Base-by-base conservation (phyloP, 2,797 vertebrate genomes). In the Dromococcyx pavoninus region DNA sequence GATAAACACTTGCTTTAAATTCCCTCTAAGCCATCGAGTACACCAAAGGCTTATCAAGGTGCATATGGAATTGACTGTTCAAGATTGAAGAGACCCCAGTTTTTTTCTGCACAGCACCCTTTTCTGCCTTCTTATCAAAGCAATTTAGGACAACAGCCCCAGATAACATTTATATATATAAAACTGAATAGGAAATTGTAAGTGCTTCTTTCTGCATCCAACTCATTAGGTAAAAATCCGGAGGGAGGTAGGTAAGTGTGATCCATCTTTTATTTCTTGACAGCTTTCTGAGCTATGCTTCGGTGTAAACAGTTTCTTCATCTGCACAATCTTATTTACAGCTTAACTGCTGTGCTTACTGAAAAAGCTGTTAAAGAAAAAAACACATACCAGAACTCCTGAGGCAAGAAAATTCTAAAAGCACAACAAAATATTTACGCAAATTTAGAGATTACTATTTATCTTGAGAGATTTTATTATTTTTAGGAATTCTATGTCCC, bases 1-100 rank as follows among this genome's bases (percentile, higher is more conserved):
- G 58, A 86, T 50, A 88, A 86, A 74, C 28, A 12, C 8, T 57
- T 91, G 32, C 19, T 86, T 94, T 74, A 88, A 89, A 58, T 57
- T 88, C 43, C 33, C 14, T n/a, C 12, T 74, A 79, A 79, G 37
- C 22, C 41, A 53, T 73, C 12, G n/a, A 83, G 32, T 48, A 65
- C 65, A 83, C 75, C 37, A 80, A 91, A 50, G 61, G 25, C 69
- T 83, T 95, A 91, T 71, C 33, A 71, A 44, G 23, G 33, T 54
- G 41, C 19, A 17, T 54, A 32, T 21, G 39, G 54, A 86, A 88
- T 83, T 88, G 72, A 53, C 8, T 46, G 39, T 25, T 91, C 57
- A 86, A 89, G 65, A 92, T 7, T 75, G 58, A 92, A 33, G 24
- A 89, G 89, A 94, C 89, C 82, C 93, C 32, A 87, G 33, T 15